Evolutionary conservation across 1,140 invertebrate genomes (phyloP).

Genomic region (Bombyx mori): DNA sequence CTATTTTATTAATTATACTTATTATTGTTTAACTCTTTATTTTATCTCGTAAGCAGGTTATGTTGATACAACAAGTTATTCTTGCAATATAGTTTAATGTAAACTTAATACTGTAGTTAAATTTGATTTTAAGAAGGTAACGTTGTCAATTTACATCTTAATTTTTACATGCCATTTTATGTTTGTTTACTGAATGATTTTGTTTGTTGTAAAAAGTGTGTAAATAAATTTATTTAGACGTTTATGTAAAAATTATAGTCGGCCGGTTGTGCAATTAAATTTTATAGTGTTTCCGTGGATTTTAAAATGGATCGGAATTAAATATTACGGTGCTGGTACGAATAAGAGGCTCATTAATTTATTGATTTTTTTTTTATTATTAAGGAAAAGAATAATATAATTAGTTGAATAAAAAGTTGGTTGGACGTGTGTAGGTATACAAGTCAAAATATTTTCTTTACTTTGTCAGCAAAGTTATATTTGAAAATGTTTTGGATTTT

Average conservation of each 20-base stretch:
- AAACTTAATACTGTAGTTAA: too few species aligned
- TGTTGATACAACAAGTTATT: too few species aligned
- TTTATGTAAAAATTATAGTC: slow-evolving; percentile 42
- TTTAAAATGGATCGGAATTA: slow-evolving; percentile 21
- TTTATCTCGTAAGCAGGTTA: too few species aligned
- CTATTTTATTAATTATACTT: slow-evolving; percentile 4
- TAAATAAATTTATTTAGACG: slow-evolving; percentile 17
- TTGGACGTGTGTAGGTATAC: background rate
- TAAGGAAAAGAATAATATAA: slow-evolving; percentile 3
- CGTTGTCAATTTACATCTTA: too few species aligned
- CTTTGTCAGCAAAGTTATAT: slow-evolving; percentile 4
- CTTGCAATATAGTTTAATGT: too few species aligned
- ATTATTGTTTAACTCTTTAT: too few species aligned
- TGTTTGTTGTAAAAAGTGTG: slow-evolving; percentile 28
- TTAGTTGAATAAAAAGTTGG: background rate
- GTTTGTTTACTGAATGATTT: background rate
- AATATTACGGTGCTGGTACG: slow-evolving; percentile 27
- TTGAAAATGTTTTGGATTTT: slow-evolving; percentile 12
- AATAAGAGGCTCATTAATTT: slow-evolving; percentile 34
- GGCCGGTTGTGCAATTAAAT: slow-evolving; percentile 65
- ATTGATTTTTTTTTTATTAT: slow-evolving; percentile 12
- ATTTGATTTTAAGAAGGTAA: too few species aligned
- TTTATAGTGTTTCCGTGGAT: slow-evolving; percentile 28
- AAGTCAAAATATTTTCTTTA: slow-evolving; percentile 1
- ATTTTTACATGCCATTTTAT: too few species aligned